Conservation (phyloP, 2,797 vertebrate genomes). For the Malurus leucopterus region DNA sequence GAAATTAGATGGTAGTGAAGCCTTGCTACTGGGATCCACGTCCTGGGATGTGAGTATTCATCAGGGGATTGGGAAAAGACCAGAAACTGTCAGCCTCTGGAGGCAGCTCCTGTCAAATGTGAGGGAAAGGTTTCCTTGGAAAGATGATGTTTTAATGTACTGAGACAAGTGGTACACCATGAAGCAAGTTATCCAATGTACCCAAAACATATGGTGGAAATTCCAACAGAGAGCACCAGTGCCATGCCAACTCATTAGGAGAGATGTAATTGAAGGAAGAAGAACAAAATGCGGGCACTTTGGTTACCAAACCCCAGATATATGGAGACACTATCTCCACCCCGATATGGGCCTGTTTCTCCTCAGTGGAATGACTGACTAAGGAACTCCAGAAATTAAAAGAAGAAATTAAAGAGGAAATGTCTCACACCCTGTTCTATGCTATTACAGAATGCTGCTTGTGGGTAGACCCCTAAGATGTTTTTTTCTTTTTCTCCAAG, state of each 20-base stretch:
- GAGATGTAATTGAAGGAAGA: not conserved
- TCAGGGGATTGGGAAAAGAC: not conserved
- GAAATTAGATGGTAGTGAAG: not conserved
- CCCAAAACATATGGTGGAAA: rapidly evolving
- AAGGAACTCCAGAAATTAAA: not conserved
- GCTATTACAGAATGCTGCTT: not conserved
- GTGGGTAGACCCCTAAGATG: not conserved
- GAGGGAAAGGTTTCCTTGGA: not conserved
- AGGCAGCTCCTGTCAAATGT: not conserved
- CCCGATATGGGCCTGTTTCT: rapidly evolving
- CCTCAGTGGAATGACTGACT: not conserved
- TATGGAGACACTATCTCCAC: not conserved
- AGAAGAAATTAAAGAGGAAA: not conserved
- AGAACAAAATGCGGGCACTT: not conserved
- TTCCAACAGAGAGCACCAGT: not conserved
- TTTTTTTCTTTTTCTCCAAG: not conserved
- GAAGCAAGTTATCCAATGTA: not conserved
- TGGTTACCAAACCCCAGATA: not conserved
- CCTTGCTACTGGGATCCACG: not conserved
- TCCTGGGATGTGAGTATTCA: not conserved
- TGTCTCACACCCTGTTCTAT: not conserved
- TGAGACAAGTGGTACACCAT: not conserved
- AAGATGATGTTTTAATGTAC: not conserved
- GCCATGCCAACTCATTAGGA: not conserved
- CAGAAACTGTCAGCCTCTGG: not conserved